Base-by-base conservation (phyloP, 2,113 vertebrate genomes). In the Sturnira hondurensis region DNA sequence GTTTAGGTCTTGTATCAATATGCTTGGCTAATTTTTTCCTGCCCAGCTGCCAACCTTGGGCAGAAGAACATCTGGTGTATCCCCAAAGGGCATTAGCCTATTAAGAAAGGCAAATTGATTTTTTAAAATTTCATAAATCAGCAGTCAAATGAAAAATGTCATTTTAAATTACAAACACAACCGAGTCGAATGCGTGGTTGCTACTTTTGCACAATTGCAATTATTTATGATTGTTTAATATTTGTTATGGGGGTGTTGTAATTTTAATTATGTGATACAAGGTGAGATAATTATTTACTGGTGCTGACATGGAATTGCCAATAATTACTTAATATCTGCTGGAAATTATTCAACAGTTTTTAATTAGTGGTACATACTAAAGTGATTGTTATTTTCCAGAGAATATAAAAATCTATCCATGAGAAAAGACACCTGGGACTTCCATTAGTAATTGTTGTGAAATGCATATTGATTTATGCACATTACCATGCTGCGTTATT, bases 231-330 rank as follows among this genome's bases (percentile, higher is more conserved):
- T 71, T 86, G 74, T 63, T 89, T 92, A 93, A 89, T 96, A 97
- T 95, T 97, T 96, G 83, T 95, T 80, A 43, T 86, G 84, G 86
- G 93, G 89, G 56, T 61, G 65, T 70, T 96, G 83, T 93, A 43
- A 96, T 97, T 97, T 96, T 98, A 97, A 98, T 98, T 97, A 95
- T 58, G 41, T 93, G 92, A 94, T 97, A 97, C 96, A 96, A 98
- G 95, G 95, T 97, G 94, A 96, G 91, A 96, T 92, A 93, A 96
- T 98, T 97, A 96, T 97, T 98, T 97, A 87, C 95, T 67, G 94
- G 82, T 78, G 84, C 86, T 95, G 89, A 97, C 93, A 95, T 70
- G 58, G 86, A 94, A 97, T 94, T 97, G 54, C 94, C 95, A 96
- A 97, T 92, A 97, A 97, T 96, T 97, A 95, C 89, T 95, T 96